These are phyloP conservation scores for Alectoris magna DNA, from an alignment of 2,797 vertebrate species.

Conservation along the genomic window DNA sequence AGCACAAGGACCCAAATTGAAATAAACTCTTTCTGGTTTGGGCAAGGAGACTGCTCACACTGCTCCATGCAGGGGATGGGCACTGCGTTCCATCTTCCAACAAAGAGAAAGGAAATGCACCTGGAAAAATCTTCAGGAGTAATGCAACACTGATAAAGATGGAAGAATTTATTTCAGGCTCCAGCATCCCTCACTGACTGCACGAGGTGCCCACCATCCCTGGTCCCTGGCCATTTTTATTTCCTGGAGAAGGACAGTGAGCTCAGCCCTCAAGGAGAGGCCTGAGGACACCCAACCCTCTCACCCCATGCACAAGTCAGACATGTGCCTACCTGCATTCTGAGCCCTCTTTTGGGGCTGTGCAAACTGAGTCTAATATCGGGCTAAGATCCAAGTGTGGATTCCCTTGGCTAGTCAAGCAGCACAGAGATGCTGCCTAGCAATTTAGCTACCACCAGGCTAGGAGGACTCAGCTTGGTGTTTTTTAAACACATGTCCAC, in stretches of 20 bases:
- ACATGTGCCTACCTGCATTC: accelerated
- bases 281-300: background rate
- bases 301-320: background rate
- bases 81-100: background rate
- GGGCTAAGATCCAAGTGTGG: background rate
- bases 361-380: background rate
- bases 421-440: background rate
- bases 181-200: background rate
- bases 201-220: accelerated
- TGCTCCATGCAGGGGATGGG: accelerated
- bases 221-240: background rate
- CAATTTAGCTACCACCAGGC: constrained; percentile 17
- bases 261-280: background rate
- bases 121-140: background rate
- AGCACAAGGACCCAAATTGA: background rate
- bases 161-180: background rate
- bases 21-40: background rate
- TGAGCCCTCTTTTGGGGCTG: background rate
- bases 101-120: background rate
- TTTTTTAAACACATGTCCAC: background rate
- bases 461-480: background rate
- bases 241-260: background rate
- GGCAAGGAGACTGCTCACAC: background rate
- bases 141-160: background rate
- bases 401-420: background rate